Base-by-base conservation (phyloP, 2,797 vertebrate species). In the Diplodus sargus region DNA sequence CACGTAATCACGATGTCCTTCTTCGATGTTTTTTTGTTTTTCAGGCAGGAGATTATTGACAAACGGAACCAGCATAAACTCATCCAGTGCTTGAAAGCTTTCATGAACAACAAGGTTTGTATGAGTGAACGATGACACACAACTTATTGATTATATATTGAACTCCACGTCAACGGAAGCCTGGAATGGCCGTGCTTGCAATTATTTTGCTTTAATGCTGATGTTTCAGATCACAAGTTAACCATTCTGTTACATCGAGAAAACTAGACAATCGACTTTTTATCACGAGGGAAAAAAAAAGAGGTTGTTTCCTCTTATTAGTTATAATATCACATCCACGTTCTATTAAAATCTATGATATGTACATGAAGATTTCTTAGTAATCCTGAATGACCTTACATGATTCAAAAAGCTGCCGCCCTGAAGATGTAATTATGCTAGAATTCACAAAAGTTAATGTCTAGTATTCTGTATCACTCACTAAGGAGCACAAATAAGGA, bases 71-170 rank as follows among this genome's bases (percentile, higher is more conserved):
- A 99, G 88, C 96, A 99, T 92, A 99, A 99, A 93, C 96, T 99
- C 47, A 98, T 99, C 90, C 98, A 99, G 85, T 99, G 98, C 93
- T 96, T 99, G 90, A 99, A 97, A 95, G 98, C 98, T 68, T 99
- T 99, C 93, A 99, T 99, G 98, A 99, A 99, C 95, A 99, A 99
- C 90, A 99, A 99, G 96, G 98, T 98, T 93, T 93, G 96, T 93
- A 91, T 70, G 43, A 79, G 15, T 78, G 47, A 63, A 51, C 16
- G 17, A 54, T 54, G 23, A 42, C 12, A 58, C 7, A 9, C 22
- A 20, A 4, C 34, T 22, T 12, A 73, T 0, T 25, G 3, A 30
- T 69, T 43, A 17, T 15, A 22, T 45, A 20, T n/a, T 34, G 4
- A 16, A 60, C 47, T 64, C 0, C 8, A 7, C 47, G 2, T 61